These are phyloP conservation scores for Scaptomyza flava DNA, from an alignment of 2,888 invertebrate species.

Conservation along the genomic window DNA sequence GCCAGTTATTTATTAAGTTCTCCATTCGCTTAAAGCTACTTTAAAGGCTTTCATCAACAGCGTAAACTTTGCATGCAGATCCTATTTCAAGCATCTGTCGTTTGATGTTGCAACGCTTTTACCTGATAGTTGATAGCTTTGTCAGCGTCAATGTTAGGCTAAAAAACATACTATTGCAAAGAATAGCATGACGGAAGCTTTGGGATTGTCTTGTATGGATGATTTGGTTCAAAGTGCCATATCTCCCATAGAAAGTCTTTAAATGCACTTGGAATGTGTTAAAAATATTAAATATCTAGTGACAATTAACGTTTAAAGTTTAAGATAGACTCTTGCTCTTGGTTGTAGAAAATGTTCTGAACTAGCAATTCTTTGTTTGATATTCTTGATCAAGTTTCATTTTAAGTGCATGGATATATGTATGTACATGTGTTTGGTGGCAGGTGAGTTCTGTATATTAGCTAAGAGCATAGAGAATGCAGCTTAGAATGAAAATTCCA, in stretches of 20 bases:
- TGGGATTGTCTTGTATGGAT: background rate
- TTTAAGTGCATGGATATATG: too few species aligned
- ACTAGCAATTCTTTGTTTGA: too few species aligned
- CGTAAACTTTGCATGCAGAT: background rate
- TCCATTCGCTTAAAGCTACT: conserved; percentile 4
- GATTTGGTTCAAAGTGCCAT: conserved; percentile 2
- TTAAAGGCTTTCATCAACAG: conserved; percentile 24
- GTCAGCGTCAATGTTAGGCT: conserved; percentile 16
- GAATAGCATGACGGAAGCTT: conserved; percentile 1
- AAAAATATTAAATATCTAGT: too few species aligned
- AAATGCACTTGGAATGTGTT: background rate
- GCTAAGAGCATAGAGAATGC: conserved; percentile 23
- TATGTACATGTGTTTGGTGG: too few species aligned
- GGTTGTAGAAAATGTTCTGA: too few species aligned
- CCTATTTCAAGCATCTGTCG: conserved; percentile 1
- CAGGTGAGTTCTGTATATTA: conserved; percentile 10
- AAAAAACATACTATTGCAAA: conserved; percentile 3
- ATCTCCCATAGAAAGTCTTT: background rate
- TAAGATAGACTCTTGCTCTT: too few species aligned
- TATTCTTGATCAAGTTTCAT: too few species aligned
- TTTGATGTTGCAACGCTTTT: background rate
- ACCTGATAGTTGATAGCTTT: conserved; percentile 22
- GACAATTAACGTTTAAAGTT: too few species aligned
- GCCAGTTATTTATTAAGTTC: conserved; percentile 51
- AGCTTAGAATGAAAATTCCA: conserved; percentile 5